A percentile compares a stretch with the other conserved stretches of the same genome.
phyloP scores from a whole-genome alignment of 1,140 invertebrate genomes.

The Euglossa dilemma region DNA sequence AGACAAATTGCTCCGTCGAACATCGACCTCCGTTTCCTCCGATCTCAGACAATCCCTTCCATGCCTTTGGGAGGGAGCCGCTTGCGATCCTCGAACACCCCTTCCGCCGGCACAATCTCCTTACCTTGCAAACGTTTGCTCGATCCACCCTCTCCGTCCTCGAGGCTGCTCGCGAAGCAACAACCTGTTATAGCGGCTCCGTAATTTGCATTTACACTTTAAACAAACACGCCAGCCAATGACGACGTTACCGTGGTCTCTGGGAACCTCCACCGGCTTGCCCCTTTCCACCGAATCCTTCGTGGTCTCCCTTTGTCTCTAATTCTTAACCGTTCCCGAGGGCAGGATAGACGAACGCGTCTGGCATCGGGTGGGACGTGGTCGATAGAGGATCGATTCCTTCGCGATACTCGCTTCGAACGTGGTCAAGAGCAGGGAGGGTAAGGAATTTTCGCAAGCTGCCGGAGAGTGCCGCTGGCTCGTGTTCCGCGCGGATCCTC shows the following conservation, averaged over 20 bases:
- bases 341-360: background rate
- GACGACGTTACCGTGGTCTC: conserved; percentile 19
- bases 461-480: background rate
- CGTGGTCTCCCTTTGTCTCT: background rate
- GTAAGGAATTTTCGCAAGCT: background rate
- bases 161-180: conserved; percentile 28
- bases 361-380: background rate
- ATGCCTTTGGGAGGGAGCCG: background rate
- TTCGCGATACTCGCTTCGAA: no score
- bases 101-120: conserved; percentile 37
- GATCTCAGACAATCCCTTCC: conserved; percentile 48
- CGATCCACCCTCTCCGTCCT: conserved; percentile 18
- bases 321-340: background rate
- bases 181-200: conserved; percentile 52
- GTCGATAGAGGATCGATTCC: background rate
- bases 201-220: conserved; percentile 57
- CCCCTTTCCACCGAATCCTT: background rate
- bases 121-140: conserved; percentile 50
- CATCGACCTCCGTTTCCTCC: background rate
- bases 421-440: background rate
- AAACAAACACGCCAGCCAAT: conserved; percentile 49
- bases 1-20: conserved; percentile 19
- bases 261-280: background rate
- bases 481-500: background rate
- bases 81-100: conserved; percentile 14